A percentile compares a stretch with the other conserved stretches of the same genome.
phyloP scores from a whole-genome alignment of 2,888 invertebrate genomes.

The Imbricaverruca yamaguchii region DNA sequence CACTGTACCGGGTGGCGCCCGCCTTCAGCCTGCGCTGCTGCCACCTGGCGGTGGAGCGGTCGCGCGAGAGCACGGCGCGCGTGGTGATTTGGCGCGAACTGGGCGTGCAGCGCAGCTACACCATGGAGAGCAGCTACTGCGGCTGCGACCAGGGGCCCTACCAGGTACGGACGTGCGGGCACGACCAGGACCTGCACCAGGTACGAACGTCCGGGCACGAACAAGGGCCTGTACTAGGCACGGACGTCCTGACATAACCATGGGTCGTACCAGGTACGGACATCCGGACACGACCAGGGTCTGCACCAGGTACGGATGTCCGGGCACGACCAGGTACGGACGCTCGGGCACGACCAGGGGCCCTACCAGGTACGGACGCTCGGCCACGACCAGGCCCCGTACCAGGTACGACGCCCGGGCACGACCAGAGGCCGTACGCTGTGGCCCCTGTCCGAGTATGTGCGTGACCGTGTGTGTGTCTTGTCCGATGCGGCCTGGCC shows the following conservation, averaged over 20 bases:
- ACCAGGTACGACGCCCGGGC: too few species aligned
- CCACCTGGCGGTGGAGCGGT: constrained; percentile 65
- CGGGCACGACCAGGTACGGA: too few species aligned
- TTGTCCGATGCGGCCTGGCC: too few species aligned
- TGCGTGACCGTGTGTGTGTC: too few species aligned
- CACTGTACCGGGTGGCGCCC: constrained; percentile 61
- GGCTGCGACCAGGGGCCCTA: constrained; percentile 70
- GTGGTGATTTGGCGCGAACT: constrained; percentile 80
- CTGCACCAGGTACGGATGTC: constrained; percentile 32
- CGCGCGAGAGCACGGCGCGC: constrained; percentile 72
- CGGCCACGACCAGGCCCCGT: too few species aligned
- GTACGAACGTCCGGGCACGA: too few species aligned
- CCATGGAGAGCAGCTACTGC: constrained; percentile 79
- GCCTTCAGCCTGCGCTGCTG: constrained; percentile 65
- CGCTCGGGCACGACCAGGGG: constrained; percentile 67
- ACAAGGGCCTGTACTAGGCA: too few species aligned
- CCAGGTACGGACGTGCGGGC: constrained; percentile 39
- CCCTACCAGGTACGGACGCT: constrained; percentile 49
- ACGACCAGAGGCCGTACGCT: too few species aligned
- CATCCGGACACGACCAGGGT: constrained; percentile 52
- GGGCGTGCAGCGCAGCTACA: constrained; percentile 65
- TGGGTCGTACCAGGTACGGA: too few species aligned
- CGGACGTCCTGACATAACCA: too few species aligned
- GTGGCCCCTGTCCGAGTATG: too few species aligned
- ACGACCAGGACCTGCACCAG: too few species aligned